A percentile compares a stretch with the other conserved stretches of the same genome.
phyloP scores from a whole-genome alignment of 1,140 invertebrate species.

The Solenopsis fugax region DNA sequence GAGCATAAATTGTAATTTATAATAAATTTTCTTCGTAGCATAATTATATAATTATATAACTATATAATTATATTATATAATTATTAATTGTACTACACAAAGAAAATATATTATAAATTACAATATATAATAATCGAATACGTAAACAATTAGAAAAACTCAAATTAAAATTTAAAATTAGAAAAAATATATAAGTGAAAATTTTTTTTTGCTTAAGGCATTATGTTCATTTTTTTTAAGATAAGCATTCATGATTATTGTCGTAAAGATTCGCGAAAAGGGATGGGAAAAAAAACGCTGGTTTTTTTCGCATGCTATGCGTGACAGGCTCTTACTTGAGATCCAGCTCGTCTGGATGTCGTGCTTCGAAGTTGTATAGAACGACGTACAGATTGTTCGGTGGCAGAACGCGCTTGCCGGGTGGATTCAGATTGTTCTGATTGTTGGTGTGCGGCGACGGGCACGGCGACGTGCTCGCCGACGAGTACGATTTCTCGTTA shows the following conservation, averaged over 20 bases:
- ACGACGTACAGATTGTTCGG: constrained; percentile 97
- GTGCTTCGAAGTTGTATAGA: constrained; percentile 97
- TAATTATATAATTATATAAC: no score
- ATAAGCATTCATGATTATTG: background rate
- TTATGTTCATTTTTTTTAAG: background rate
- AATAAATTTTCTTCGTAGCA: no score
- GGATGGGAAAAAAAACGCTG: background rate
- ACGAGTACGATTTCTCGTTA: constrained; percentile 96
- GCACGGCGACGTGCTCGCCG: constrained; percentile 96
- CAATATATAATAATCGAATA: no score
- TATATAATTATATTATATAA: no score
- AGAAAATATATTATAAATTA: no score
- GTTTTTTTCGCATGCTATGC: background rate
- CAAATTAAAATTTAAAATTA: background rate
- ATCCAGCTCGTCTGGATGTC: constrained; percentile 97
- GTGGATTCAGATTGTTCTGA: constrained; percentile 83
- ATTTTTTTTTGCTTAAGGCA: background rate
- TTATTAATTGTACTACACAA: no score
- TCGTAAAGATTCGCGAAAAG: no score
- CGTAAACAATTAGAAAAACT: background rate
- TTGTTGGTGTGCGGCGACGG: constrained; percentile 91
- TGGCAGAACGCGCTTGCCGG: constrained; percentile 88
- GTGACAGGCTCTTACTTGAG: constrained; percentile 90
- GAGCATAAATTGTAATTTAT: no score
- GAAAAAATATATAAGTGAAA: background rate